phyloP scores from a whole-genome alignment of 2,888 invertebrate genomes.

The Rotaria macrura region DNA sequence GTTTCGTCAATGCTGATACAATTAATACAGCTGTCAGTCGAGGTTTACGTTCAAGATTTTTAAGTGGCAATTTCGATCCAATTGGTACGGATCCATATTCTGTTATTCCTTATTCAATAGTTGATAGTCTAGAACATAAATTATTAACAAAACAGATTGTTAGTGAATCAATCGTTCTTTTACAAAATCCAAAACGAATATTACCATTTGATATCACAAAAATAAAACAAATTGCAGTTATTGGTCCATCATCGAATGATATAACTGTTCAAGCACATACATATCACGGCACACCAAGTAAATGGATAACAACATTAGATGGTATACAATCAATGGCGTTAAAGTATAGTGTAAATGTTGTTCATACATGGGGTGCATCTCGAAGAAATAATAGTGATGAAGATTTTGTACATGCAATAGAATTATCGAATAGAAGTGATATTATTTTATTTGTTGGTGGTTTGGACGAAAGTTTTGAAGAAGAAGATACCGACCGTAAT shows the following conservation, averaged over 20 bases:
- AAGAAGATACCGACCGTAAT: conserved; percentile 12
- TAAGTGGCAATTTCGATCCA: conserved; percentile 18
- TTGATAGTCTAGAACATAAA: conserved; percentile 11
- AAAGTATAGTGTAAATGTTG: neutral
- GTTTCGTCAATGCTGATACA: neutral
- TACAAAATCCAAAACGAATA: neutral
- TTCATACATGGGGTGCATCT: neutral
- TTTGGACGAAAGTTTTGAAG: conserved; percentile 11
- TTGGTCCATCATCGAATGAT: conserved; percentile 5
- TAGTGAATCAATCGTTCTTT: neutral
- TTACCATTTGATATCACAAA: conserved; percentile 5
- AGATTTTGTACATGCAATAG: neutral
- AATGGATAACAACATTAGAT: conserved; percentile 17
- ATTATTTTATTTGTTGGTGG: conserved; percentile 14
- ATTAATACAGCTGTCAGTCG: neutral
- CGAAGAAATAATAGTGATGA: neutral
- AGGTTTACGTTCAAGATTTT: conserved; percentile 17
- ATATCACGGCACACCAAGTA: conserved; percentile 16
- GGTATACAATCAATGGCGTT: neutral
- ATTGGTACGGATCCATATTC: conserved; percentile 10
- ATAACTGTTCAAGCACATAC: conserved; percentile 21
- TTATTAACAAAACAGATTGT: conserved; percentile 12
- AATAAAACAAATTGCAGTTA: neutral
- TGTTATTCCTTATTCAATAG: neutral
- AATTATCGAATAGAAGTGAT: neutral